A percentile compares a stretch with the other conserved stretches of the same genome.
Evolutionary conservation across 2,888 invertebrate genomes (phyloP).

Genomic region (Troilus luridus): DNA sequence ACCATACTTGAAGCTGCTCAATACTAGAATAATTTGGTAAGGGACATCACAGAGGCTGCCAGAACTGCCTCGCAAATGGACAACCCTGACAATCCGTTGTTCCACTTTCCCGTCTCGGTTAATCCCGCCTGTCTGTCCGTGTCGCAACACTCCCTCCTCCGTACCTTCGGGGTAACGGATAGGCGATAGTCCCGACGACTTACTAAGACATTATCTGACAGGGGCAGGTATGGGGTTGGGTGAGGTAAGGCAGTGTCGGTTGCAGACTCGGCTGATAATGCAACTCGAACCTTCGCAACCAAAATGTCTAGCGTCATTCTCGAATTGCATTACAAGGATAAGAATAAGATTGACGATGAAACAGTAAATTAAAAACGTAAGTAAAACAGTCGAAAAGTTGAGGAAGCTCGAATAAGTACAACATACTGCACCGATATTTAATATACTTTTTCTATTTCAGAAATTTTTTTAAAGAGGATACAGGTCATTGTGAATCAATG

Average conservation of each 20-base stretch:
- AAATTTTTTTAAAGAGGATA: no score
- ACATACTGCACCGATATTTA: no score
- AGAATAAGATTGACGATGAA: neutral
- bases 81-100: neutral
- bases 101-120: neutral
- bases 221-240: neutral
- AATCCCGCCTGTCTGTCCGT: neutral
- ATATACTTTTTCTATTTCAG: neutral
- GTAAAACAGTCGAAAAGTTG: no score
- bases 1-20: no score
- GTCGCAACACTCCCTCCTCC: neutral
- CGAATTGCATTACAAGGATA: neutral
- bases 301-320: slow-evolving; percentile 2
- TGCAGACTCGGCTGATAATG: neutral
- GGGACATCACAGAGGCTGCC: no score
- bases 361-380: neutral
- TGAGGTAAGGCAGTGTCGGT: neutral
- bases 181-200: slow-evolving; percentile 14
- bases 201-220: slow-evolving; percentile 14
- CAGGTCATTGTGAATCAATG: no score
- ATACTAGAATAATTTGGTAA: no score
- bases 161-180: neutral
- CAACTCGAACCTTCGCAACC: neutral
- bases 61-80: neutral
- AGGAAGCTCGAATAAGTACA: no score